phyloP scores from a whole-genome alignment of 2,888 invertebrate species.

The Platerodrilus igneus region DNA sequence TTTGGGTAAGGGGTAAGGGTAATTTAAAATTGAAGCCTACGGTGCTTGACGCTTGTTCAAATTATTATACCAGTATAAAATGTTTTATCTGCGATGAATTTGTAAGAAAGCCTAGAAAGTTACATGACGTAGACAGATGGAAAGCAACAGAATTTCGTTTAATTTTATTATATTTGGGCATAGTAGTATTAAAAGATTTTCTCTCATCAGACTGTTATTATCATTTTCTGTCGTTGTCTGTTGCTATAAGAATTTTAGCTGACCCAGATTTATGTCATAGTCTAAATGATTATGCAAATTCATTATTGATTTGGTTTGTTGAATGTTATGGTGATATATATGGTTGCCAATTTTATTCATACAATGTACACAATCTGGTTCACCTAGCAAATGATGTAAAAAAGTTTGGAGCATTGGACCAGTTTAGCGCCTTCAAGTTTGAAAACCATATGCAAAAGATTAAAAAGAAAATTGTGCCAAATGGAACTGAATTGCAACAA shows the following conservation, averaged over 20 bases:
- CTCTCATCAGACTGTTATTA: too few species aligned
- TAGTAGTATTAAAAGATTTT: too few species aligned
- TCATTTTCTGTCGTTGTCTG: too few species aligned
- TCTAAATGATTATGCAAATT: too few species aligned
- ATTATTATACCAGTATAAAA: too few species aligned
- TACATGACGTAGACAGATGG: too few species aligned
- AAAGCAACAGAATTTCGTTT: too few species aligned
- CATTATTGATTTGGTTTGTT: conserved; percentile 1
- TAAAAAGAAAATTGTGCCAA: background rate
- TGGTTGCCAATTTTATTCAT: background rate
- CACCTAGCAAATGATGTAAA: background rate
- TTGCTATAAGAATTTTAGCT: too few species aligned
- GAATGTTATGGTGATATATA: background rate
- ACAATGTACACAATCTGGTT: conserved; percentile 1
- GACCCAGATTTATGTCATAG: too few species aligned
- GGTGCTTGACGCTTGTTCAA: conserved; percentile 3
- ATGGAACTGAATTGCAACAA: background rate
- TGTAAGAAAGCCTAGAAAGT: too few species aligned
- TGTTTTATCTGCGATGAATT: too few species aligned
- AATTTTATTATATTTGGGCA: too few species aligned
- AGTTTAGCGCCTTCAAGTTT: conserved; percentile 1
- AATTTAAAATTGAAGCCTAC: conserved; percentile 5
- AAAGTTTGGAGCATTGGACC: background rate
- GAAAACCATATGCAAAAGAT: background rate
- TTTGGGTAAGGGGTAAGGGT: conserved; percentile 23